Base-by-base conservation (phyloP, 2,888 invertebrate species). In the Lycophotia porphyrea region DNA sequence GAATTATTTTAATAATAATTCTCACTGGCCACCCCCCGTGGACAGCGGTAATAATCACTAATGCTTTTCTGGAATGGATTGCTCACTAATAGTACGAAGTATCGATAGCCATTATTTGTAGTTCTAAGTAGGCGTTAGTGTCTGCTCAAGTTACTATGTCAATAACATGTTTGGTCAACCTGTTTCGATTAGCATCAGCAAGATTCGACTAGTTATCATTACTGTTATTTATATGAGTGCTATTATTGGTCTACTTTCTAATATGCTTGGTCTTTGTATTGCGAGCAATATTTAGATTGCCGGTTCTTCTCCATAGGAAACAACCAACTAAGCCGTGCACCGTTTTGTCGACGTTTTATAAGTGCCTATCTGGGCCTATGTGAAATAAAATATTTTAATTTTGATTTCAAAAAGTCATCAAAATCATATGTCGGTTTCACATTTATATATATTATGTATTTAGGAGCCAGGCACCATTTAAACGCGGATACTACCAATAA, bases 151-250 rank as follows among this genome's bases (percentile, higher is more conserved):
- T 69, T 8, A 44, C 74, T 52, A 49, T 44, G n/a, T 15, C 39
- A 73, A 47, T 60, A 68, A 27, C 11, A 9, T 49, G 66, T 66
- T 70, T 70, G 27, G 47, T 58, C 15, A 58, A 66, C 34, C 60
- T 34, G 49, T 47, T 58, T 70, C 42, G 67, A 71, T 80, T 80
- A 76, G 24, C 27, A 70, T 31, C 15, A 70, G 18, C 42, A 31
- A 68, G 49, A 58, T n/a, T 31, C 1, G 18, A 34, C 34, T 60
- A 13, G 5, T 34, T 36, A 47, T 21, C 36, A 31, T 52, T 47
- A 31, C 21, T 55, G 36, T n/a, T 3, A 7, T 61, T 15, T 39
- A 1, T 39, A n/a, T 15, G 15, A 36, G 9, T 44, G 13, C 13
- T 11, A 36, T 34, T 44, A 61, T 24, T 61, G n/a, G 15, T 63